Percentiles rank a stretch among this genome's conserved stretches.
Evolutionary conservation across 2,888 invertebrate species (phyloP).

Genomic region (Macrophya alboannulata): DNA sequence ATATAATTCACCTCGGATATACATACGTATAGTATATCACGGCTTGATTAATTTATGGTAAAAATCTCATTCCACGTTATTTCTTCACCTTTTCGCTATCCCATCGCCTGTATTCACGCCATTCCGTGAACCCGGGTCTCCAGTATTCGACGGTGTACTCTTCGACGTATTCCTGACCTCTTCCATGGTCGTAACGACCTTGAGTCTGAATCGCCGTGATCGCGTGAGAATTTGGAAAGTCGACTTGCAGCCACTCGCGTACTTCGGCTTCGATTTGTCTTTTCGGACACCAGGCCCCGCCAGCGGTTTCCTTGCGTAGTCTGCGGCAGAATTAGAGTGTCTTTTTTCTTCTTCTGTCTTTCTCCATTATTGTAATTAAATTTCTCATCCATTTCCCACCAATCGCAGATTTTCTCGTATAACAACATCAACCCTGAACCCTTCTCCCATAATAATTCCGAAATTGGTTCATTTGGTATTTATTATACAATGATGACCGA

Average conservation of each 20-base stretch:
- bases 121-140: constrained; percentile 83
- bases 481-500: background rate
- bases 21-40: background rate
- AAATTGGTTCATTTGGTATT: constrained; percentile 9
- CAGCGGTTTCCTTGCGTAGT: constrained; percentile 85
- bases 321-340: constrained; percentile 80
- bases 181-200: constrained; percentile 89
- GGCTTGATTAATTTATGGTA: background rate
- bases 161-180: constrained; percentile 89
- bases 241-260: constrained; percentile 86
- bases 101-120: constrained; percentile 86
- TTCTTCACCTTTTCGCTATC: constrained; percentile 84
- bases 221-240: constrained; percentile 84
- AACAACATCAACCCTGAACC: background rate
- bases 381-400: background rate
- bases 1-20: background rate
- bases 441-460: background rate
- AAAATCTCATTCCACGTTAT: background rate
- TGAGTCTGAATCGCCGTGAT: constrained; percentile 89
- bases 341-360: background rate
- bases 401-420: background rate
- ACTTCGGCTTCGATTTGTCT: constrained; percentile 85
- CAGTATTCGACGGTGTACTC: constrained; percentile 87
- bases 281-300: constrained; percentile 91
- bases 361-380: background rate